phyloP scores from a whole-genome alignment of 2,888 invertebrate genomes.

The Temnothorax ravouxi region DNA sequence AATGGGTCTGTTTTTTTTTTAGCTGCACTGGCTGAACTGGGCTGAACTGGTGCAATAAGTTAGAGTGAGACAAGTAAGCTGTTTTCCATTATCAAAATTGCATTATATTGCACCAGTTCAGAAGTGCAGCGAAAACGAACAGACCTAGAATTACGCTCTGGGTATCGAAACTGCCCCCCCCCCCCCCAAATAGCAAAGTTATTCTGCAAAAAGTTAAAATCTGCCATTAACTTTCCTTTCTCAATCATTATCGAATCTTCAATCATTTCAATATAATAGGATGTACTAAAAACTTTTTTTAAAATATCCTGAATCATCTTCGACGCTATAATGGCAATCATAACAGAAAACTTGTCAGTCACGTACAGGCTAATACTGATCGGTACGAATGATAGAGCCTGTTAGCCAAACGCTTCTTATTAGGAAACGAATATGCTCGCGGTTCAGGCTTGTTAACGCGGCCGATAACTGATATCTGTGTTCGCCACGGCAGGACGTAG shows the following conservation, averaged over 20 bases:
- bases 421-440: constrained; percentile 80
- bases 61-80: too few relatives aligned
- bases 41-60: too few relatives aligned
- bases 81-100: too few relatives aligned
- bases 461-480: constrained; percentile 75
- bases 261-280: neutral
- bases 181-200: neutral
- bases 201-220: neutral
- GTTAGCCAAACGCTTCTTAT: constrained; percentile 81
- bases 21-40: too few relatives aligned
- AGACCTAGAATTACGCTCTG: too few relatives aligned
- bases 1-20: too few relatives aligned
- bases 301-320: constrained; percentile 6
- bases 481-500: constrained; percentile 58
- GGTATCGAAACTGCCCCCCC: too few relatives aligned
- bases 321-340: constrained; percentile 38
- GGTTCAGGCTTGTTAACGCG: constrained; percentile 72
- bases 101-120: too few relatives aligned
- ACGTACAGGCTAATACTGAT: constrained; percentile 82
- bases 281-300: neutral
- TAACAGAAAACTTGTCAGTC: constrained; percentile 69
- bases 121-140: too few relatives aligned
- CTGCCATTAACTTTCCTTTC: neutral
- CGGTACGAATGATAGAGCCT: constrained; percentile 79
- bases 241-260: neutral